Conservation (phyloP, 2,113 vertebrate species). For the Genyomyrus donnyi region DNA sequence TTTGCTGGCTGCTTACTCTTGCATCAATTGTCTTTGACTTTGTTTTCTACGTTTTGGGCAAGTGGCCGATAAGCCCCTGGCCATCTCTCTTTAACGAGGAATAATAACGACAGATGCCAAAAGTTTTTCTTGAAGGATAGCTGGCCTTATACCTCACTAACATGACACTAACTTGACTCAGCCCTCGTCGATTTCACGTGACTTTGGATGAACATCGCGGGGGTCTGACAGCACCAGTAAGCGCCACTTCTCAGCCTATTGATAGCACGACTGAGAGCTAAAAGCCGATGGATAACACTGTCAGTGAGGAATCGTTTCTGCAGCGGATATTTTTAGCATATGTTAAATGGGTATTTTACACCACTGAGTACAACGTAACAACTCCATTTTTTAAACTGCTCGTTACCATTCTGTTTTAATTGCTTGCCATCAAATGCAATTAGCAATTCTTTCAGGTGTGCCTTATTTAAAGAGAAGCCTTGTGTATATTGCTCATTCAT, state of each 20-base stretch:
- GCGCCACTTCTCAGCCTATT: background rate
- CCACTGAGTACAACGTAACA: constrained; percentile 65
- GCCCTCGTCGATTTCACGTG: background rate
- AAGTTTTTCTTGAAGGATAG: background rate
- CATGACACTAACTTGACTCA: background rate
- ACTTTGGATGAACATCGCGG: background rate
- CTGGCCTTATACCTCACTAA: background rate
- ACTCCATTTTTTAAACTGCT: constrained; percentile 81
- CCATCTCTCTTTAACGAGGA: background rate
- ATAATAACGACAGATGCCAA: background rate
- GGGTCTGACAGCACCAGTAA: background rate
- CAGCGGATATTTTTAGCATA: background rate
- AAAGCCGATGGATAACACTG: background rate
- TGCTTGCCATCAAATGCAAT: constrained; percentile 98
- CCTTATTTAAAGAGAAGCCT: constrained; percentile 99
- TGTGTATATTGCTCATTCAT: constrained; percentile 99
- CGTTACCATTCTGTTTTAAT: constrained; percentile 93
- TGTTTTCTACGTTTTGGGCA: background rate
- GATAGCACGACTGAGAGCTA: background rate
- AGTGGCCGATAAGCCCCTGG: background rate
- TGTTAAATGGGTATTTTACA: background rate
- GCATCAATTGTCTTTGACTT: background rate
- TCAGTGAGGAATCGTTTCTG: background rate
- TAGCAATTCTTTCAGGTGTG: constrained; percentile 98
- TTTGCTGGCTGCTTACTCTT: background rate